phyloP scores from a whole-genome alignment of 1,140 invertebrate species.

The Cydia splendana region DNA sequence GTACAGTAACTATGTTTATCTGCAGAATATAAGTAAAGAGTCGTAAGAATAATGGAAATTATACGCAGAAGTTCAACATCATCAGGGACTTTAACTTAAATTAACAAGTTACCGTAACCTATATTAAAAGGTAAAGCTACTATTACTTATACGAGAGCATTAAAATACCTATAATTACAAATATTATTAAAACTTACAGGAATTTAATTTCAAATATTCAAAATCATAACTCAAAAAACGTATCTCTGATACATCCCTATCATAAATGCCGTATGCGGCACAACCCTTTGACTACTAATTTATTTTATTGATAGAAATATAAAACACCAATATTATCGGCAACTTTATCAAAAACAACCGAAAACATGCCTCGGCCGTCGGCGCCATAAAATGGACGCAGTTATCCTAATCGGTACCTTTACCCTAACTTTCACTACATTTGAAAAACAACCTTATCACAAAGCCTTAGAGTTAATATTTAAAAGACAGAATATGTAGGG shows the following conservation, averaged over 20 bases:
- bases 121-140: too few relatives aligned
- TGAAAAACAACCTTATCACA: background rate
- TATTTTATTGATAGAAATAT: slow-evolving; percentile 20
- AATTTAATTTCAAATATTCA: background rate
- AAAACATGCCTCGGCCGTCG: slow-evolving; percentile 16
- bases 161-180: too few relatives aligned
- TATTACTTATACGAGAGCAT: too few relatives aligned
- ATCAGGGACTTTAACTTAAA: too few relatives aligned
- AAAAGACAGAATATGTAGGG: background rate
- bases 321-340: slow-evolving; percentile 6
- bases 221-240: background rate
- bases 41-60: too few relatives aligned
- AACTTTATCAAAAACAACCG: slow-evolving; percentile 27
- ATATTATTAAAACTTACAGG: too few relatives aligned
- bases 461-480: background rate
- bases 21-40: too few relatives aligned
- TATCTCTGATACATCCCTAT: background rate
- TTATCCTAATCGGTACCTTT: slow-evolving; percentile 18
- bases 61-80: too few relatives aligned
- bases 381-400: slow-evolving; percentile 21
- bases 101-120: too few relatives aligned
- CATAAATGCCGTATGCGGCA: slow-evolving; percentile 10
- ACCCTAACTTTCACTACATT: background rate
- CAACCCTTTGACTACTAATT: background rate
- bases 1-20: too few relatives aligned